Evolutionary conservation across 2,888 invertebrate genomes (phyloP).

Genomic region (Deilephila porcellus): DNA sequence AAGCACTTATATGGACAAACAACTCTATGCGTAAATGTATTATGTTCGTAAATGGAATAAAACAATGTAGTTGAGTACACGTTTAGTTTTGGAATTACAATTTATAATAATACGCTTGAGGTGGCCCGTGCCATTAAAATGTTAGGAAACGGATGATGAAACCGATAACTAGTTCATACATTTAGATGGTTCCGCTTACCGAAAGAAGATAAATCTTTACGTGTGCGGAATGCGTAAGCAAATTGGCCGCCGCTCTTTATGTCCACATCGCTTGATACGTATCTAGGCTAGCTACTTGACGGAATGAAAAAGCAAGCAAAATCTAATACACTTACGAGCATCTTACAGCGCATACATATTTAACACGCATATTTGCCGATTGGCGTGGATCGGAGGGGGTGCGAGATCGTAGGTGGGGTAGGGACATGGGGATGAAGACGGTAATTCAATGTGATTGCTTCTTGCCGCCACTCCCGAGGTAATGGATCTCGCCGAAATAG

Average conservation of each 20-base stretch:
- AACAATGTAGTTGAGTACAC: not conserved
- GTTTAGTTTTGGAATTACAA: not conserved
- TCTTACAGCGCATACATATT: conserved; percentile 83
- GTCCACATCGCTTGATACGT: conserved; percentile 58
- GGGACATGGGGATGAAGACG: conserved; percentile 68
- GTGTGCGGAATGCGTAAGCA: conserved; percentile 65
- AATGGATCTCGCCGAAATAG: conserved; percentile 85
- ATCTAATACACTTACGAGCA: conserved; percentile 84
- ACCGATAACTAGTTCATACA: conserved; percentile 11
- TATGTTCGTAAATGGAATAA: conserved; percentile 4
- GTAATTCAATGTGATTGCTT: conserved; percentile 86
- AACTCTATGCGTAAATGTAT: conserved; percentile 9
- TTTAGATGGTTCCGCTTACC: conserved; percentile 33
- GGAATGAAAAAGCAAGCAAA: conserved; percentile 82
- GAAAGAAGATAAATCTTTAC: conserved; percentile 59
- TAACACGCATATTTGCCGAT: conserved; percentile 85
- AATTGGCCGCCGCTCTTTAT: conserved; percentile 60
- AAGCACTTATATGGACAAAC: conserved; percentile 21
- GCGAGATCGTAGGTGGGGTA: conserved; percentile 52
- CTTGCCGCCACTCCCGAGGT: conserved; percentile 83
- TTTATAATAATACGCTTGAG: not conserved
- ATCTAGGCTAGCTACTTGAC: conserved; percentile 66
- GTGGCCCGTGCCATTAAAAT: conserved; percentile 1
- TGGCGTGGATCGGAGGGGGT: conserved; percentile 77
- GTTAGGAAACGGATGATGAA: conserved; percentile 8